Evolutionary conservation across 2,888 invertebrate species (phyloP), one percentile per base, ranked within the genome.

Genomic region (Hirtodrosophila cameraria): DNA sequence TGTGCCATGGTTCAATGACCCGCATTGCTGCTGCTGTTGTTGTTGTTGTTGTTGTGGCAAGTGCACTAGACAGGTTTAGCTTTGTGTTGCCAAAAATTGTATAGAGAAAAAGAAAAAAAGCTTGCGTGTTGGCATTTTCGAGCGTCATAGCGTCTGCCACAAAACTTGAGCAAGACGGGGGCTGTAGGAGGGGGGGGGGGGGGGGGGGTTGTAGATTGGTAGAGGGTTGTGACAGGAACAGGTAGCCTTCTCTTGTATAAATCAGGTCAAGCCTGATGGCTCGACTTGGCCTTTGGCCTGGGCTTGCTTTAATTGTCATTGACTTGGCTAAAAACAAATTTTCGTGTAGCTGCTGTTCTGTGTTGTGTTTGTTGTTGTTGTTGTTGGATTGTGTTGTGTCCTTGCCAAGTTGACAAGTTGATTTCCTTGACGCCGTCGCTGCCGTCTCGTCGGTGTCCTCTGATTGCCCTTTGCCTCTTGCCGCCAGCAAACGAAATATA

Each of bases 31-130:
- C 27, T 25, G 58, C 23, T 53, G 27, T 43, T 59, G 35, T 43
- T 50, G 45, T 39, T 54, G 39, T 15, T 35, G 41, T 27, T 61
- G 50, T 65, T 83, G 80, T 75, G 86, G 80, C 80, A 80, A 80
- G 80, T 80, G 79, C 80, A 86, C 48, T 63, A 63, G 75, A 86
- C 86, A 65, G 83, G 86, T 80, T 80, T 79, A 75, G 53, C 74
- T 63, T 86, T 79, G 62, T 78, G 73, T 65, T 83, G 85, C 86
- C 82, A 78, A 85, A 84, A 77, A 63, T n/a, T n/a, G n/a, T n/a
- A n/a, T 49, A 28, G 11, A 60, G 31, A 27, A 12, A 13, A 52
- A 41, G 28, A 46, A 38, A 61, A 54, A 68, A 72, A 57, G 66
- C 80, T 86, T 79, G 80, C 74, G 66, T 83, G 83, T 75, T 74